A percentile compares a stretch with the other conserved stretches of the same genome.
Evolutionary conservation across 2,113 vertebrate species (phyloP).

Genomic region (Osmerus eperlanus): DNA sequence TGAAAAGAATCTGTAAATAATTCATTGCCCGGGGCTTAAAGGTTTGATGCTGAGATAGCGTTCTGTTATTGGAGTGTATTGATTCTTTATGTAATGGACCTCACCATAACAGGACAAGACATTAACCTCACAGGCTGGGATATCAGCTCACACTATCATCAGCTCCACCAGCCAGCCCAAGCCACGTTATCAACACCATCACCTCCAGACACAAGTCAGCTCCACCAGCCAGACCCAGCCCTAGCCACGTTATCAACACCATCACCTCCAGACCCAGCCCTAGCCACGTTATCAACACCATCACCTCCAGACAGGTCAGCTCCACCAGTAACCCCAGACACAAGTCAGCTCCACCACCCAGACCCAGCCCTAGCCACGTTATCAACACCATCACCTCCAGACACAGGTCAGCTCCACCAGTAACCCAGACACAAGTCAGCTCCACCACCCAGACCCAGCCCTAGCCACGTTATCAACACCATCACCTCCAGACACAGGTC

Average conservation of each 20-base stretch:
- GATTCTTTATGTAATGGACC: conserved; percentile 15
- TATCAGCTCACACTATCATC: too few species aligned
- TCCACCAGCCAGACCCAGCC: neutral
- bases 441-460: too few species aligned
- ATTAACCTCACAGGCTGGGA: neutral
- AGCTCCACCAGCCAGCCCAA: too few species aligned
- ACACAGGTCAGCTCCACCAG: neutral
- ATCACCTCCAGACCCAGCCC: neutral
- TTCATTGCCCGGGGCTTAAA: conserved; percentile 8
- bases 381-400: neutral
- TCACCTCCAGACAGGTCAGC: too few species aligned
- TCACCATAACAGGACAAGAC: neutral
- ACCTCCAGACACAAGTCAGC: neutral
- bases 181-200: neutral
- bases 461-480: neutral
- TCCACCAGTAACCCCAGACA: neutral
- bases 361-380: neutral
- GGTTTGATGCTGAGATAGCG: conserved; percentile 7
- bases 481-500: neutral
- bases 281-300: too few species aligned
- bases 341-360: too few species aligned
- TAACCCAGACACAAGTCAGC: neutral
- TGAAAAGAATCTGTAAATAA: conserved; percentile 22
- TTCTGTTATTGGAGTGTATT: conserved; percentile 6
- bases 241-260: too few species aligned